Conservation (phyloP, 2,888 invertebrate species). For the Brenthis ino region DNA sequence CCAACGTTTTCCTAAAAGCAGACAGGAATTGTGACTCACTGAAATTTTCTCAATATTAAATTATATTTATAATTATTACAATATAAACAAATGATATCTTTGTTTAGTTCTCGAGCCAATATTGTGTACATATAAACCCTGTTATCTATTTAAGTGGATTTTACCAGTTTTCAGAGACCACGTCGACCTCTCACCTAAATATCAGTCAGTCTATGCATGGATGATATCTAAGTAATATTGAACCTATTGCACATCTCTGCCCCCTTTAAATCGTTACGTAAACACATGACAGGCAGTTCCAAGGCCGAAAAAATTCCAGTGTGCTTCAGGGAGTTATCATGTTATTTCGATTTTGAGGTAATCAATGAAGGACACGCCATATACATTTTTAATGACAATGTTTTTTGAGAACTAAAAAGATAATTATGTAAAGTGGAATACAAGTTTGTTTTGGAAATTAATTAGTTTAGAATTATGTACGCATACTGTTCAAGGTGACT, state of each 20-base stretch:
- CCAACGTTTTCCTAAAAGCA: no score
- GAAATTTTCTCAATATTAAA: background rate
- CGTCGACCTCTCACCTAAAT: constrained; percentile 34
- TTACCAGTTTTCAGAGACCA: constrained; percentile 27
- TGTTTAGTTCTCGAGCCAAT: constrained; percentile 1
- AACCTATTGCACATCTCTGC: constrained; percentile 19
- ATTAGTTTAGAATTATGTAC: no score
- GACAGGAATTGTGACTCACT: no score
- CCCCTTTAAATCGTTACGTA: constrained; percentile 23
- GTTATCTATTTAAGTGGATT: constrained; percentile 27
- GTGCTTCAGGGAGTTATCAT: background rate
- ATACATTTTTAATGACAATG: no score
- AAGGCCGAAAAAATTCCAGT: constrained; percentile 12
- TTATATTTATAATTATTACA: background rate
- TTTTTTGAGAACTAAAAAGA: no score
- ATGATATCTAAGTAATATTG: constrained; percentile 24
- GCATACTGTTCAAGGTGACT: no score
- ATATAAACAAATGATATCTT: background rate
- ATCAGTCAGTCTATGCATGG: constrained; percentile 30
- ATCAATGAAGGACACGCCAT: no score
- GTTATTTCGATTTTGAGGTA: background rate
- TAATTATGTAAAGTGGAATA: no score
- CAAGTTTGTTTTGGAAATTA: no score
- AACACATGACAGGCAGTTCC: constrained; percentile 22
- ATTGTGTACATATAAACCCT: constrained; percentile 18